Conservation (phyloP, 2,113 vertebrate genomes). For the Alethe diademata region DNA sequence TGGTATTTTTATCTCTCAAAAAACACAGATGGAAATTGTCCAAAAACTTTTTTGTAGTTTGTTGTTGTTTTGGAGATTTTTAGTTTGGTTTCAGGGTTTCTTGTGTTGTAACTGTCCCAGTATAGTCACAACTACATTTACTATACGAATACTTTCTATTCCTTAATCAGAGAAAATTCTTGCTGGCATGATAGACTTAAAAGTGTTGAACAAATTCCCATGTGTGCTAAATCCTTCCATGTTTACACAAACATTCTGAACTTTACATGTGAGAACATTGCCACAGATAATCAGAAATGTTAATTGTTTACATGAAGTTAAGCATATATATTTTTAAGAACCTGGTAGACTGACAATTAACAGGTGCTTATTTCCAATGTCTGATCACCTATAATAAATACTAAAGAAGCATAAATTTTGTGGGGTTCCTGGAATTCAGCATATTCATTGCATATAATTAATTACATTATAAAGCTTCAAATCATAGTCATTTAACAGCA, state of each 20-base stretch:
- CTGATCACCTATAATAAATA: background rate
- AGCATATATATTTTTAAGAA: background rate
- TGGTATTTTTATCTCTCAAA: background rate
- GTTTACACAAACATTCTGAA: background rate
- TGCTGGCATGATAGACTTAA: background rate
- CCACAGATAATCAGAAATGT: background rate
- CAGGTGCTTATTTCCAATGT: background rate
- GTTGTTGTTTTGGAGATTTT: background rate
- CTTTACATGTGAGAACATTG: background rate
- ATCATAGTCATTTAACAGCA: background rate
- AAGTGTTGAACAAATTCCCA: background rate
- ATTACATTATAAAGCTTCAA: background rate
- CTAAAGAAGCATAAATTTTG: background rate
- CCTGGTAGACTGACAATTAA: background rate
- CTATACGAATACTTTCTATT: background rate
- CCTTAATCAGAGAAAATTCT: background rate
- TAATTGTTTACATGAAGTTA: background rate
- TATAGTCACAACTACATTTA: background rate
- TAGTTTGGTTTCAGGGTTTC: background rate
- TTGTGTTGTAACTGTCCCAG: background rate
- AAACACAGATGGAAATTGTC: background rate
- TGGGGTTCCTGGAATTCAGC: background rate
- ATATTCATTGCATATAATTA: background rate
- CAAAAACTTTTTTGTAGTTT: background rate
- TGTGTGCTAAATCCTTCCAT: background rate